Conservation (phyloP, 2,888 invertebrate species). For the Harpalus rubripes region DNA sequence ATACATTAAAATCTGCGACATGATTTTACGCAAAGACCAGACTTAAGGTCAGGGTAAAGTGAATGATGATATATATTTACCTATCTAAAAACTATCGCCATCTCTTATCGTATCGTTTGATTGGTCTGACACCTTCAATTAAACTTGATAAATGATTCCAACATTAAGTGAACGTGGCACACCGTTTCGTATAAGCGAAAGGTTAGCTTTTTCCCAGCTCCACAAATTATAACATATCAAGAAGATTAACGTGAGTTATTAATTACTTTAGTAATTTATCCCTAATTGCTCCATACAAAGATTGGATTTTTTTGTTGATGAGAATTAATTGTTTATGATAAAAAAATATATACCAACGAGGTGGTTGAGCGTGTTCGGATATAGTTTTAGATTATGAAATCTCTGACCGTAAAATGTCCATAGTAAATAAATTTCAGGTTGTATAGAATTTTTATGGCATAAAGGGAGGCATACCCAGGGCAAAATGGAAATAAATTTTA, state of each 20-base stretch:
- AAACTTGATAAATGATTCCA: neutral
- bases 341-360: neutral
- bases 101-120: neutral
- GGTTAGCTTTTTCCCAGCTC: neutral
- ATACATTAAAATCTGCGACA: no score
- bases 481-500: slow-evolving; percentile 14
- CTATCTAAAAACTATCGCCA: neutral
- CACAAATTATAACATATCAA: neutral
- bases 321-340: neutral
- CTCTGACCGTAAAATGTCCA: neutral
- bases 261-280: neutral
- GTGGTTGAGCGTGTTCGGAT: neutral
- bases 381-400: neutral
- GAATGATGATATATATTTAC: no score
- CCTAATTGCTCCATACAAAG: neutral
- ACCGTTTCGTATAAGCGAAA: neutral
- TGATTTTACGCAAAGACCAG: no score
- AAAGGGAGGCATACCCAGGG: neutral
- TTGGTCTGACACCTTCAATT: neutral
- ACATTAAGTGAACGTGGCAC: neutral
- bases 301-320: neutral
- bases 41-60: no score
- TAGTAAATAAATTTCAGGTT: slow-evolving; percentile 5
- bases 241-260: neutral
- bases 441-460: slow-evolving; percentile 1